phyloP scores from a whole-genome alignment of 1,140 invertebrate genomes.

The Vanessa tameamea region DNA sequence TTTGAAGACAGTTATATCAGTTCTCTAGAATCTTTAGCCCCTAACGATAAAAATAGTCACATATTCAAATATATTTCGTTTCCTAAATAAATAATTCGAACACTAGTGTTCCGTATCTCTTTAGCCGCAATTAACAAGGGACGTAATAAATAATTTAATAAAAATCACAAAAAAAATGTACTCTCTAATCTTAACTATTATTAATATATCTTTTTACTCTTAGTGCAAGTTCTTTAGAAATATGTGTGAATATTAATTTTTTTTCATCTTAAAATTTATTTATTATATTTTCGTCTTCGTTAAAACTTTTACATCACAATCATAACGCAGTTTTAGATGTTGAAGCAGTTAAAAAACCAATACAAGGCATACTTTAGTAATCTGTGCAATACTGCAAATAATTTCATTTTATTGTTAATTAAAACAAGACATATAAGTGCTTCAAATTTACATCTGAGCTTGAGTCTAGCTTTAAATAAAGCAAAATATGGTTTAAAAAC shows the following conservation, averaged over 20 bases:
- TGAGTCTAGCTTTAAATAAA: too few relatives aligned
- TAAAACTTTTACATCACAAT: slow-evolving; percentile 73
- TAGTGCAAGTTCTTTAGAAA: slow-evolving; percentile 74
- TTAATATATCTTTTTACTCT: slow-evolving; percentile 62
- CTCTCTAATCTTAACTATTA: slow-evolving; percentile 58
- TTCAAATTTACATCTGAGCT: too few relatives aligned
- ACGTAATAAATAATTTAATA: slow-evolving; percentile 59
- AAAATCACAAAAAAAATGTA: slow-evolving; percentile 59
- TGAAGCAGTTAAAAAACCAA: background rate
- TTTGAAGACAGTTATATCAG: background rate
- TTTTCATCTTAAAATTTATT: slow-evolving; percentile 60
- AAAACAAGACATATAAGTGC: too few relatives aligned
- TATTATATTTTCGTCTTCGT: slow-evolving; percentile 65
- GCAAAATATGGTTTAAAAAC: background rate
- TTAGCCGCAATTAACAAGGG: slow-evolving; percentile 18
- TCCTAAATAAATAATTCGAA: slow-evolving; percentile 27
- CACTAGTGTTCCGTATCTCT: slow-evolving; percentile 3
- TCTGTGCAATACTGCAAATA: background rate
- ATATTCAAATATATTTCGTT: slow-evolving; percentile 21
- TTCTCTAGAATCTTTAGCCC: slow-evolving; percentile 11
- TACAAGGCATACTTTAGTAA: background rate
- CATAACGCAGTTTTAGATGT: slow-evolving; percentile 67
- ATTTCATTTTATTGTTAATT: background rate
- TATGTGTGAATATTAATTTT: slow-evolving; percentile 66
- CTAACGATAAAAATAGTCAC: slow-evolving; percentile 13